These are phyloP conservation scores for Hypomesus transpacificus DNA, from an alignment of 2,113 vertebrate species.

Conservation along the genomic window DNA sequence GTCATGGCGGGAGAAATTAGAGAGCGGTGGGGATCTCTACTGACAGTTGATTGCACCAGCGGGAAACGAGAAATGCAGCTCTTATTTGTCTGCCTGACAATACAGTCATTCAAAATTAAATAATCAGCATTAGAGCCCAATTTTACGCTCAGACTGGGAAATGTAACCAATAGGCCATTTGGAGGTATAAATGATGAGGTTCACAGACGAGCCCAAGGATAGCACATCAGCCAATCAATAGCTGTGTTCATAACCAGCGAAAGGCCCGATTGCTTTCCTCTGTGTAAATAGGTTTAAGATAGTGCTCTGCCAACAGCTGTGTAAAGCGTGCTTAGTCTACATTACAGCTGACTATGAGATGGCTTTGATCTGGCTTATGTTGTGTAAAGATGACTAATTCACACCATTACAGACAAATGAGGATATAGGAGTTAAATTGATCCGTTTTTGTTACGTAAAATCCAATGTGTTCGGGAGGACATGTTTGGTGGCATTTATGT, in stretches of 20 bases:
- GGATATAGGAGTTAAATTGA: slow-evolving; percentile 23
- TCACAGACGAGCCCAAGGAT: slow-evolving; percentile 26
- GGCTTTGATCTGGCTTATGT: slow-evolving; percentile 33
- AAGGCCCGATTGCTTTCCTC: slow-evolving; percentile 50
- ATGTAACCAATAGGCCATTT: slow-evolving; percentile 26
- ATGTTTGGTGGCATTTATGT: not conserved
- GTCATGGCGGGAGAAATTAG: slow-evolving; percentile 2
- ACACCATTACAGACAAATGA: slow-evolving; percentile 28
- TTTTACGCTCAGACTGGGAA: slow-evolving; percentile 29
- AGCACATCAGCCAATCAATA: slow-evolving; percentile 32
- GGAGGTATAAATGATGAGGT: slow-evolving; percentile 43
- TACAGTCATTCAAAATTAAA: slow-evolving; percentile 8
- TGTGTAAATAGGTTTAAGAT: slow-evolving; percentile 37
- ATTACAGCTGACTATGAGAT: slow-evolving; percentile 40
- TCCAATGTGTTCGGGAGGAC: slow-evolving; percentile 11
- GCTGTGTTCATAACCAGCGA: slow-evolving; percentile 33
- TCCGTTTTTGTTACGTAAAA: slow-evolving; percentile 12
- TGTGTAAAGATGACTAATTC: slow-evolving; percentile 41
- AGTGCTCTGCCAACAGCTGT: slow-evolving; percentile 44
- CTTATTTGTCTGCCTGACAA: slow-evolving; percentile 10
- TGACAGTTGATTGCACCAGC: slow-evolving; percentile 17
- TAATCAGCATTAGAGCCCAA: not conserved
- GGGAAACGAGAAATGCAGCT: slow-evolving; percentile 19
- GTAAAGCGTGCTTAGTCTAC: slow-evolving; percentile 41
- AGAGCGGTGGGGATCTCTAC: not conserved